Evolutionary conservation across 2,113 vertebrate species (phyloP).

Genomic region (Hyperoodon ampullatus): DNA sequence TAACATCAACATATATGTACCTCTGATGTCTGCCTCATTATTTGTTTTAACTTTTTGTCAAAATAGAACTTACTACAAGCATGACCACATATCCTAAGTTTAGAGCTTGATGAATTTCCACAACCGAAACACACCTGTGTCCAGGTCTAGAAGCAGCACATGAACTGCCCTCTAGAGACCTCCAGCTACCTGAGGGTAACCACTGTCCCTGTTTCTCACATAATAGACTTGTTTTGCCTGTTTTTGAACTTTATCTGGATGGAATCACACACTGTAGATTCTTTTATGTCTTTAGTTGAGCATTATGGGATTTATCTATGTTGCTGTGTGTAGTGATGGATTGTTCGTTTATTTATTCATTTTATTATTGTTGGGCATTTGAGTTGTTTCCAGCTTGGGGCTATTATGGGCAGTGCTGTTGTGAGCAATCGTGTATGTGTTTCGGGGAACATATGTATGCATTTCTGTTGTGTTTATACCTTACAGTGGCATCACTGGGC

Average conservation of each 20-base stretch:
- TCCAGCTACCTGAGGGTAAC: not conserved
- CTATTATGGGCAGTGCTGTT: not conserved
- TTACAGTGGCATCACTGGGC: not conserved
- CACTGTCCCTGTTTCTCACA: not conserved
- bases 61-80: not conserved
- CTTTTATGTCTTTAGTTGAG: not conserved
- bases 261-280: not conserved
- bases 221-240: not conserved
- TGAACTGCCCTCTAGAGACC: not conserved
- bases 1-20: too few species aligned
- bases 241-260: not conserved
- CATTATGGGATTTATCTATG: not conserved
- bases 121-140: not conserved
- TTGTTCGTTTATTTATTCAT: not conserved
- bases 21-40: not conserved
- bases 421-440: not conserved
- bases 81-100: too few species aligned
- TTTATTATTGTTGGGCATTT: not conserved
- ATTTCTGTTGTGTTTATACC: constrained; percentile 19
- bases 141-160: not conserved
- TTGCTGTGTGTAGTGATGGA: not conserved
- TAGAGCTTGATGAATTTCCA: not conserved
- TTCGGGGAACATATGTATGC: not conserved
- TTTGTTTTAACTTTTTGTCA: not conserved
- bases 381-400: not conserved